A percentile compares a stretch with the other conserved stretches of the same genome.
Evolutionary conservation across 2,113 vertebrate species (phyloP).

Genomic region (Atractosteus spatula): DNA sequence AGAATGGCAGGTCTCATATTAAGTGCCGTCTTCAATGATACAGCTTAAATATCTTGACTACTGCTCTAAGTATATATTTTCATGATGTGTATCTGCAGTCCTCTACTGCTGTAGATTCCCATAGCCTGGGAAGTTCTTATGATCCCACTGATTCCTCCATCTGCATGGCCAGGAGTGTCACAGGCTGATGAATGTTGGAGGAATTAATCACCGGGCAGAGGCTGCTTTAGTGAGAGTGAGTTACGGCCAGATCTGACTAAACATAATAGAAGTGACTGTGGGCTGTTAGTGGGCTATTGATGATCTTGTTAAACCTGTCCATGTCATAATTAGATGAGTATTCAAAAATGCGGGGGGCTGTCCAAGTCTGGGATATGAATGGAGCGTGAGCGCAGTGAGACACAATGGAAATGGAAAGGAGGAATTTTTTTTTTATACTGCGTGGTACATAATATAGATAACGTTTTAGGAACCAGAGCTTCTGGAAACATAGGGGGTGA

Average conservation of each 20-base stretch:
- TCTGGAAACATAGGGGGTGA: too few species aligned
- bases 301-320: constrained; percentile 8
- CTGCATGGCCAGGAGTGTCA: constrained; percentile 1
- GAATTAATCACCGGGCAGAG: constrained; percentile 1
- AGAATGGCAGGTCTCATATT: too few species aligned
- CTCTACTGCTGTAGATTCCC: not conserved
- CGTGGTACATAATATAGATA: too few species aligned
- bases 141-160: not conserved
- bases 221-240: not conserved
- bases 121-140: not conserved
- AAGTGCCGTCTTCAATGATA: too few species aligned
- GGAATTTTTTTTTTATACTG: too few species aligned
- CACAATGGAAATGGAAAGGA: not conserved
- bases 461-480: too few species aligned
- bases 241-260: constrained; percentile 2
- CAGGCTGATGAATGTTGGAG: constrained; percentile 2
- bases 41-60: too few species aligned
- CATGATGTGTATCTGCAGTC: too few species aligned
- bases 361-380: constrained; percentile 3
- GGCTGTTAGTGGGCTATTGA: not conserved
- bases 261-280: constrained; percentile 1
- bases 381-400: not conserved
- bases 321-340: constrained; percentile 5
- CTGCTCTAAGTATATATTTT: too few species aligned
- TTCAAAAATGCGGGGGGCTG: not conserved